Percentiles rank a stretch among this genome's conserved stretches.
Evolutionary conservation across 2,797 vertebrate genomes (phyloP).

Genomic region (Bovichtus diacanthus): DNA sequence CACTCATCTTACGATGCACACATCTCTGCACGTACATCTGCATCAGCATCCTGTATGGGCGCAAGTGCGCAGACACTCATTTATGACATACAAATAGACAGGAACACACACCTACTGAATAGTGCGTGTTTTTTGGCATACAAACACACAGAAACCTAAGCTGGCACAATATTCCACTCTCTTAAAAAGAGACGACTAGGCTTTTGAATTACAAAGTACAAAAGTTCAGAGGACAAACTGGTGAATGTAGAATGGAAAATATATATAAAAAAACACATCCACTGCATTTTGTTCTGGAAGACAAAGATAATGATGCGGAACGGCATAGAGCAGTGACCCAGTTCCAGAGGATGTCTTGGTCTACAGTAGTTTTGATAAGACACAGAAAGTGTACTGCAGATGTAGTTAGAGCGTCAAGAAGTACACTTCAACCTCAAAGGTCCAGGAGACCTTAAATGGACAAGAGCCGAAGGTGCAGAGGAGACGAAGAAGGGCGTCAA

Average conservation of each 20-base stretch:
- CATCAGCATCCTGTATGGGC: neutral
- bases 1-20: conserved; percentile 4
- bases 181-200: neutral
- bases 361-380: conserved; percentile 2
- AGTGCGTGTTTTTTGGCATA: neutral
- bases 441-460: conserved; percentile 21
- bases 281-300: neutral
- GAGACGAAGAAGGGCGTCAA: conserved; percentile 10
- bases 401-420: neutral
- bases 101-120: neutral
- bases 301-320: conserved; percentile 5
- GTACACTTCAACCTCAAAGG: conserved; percentile 4
- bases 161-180: neutral
- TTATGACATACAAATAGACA: neutral
- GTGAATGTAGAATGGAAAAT: conserved; percentile 7
- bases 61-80: neutral
- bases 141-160: neutral
- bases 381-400: neutral
- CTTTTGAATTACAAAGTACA: conserved; percentile 2
- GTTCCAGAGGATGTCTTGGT: conserved; percentile 14
- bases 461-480: conserved; percentile 7
- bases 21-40: neutral
- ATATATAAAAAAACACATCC: neutral
- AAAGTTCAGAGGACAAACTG: conserved; percentile 4
- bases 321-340: conserved; percentile 18